Evolutionary conservation across 2,797 vertebrate genomes (phyloP), one percentile per base, ranked within the genome.

Genomic region (Anniella stebbinsi): DNA sequence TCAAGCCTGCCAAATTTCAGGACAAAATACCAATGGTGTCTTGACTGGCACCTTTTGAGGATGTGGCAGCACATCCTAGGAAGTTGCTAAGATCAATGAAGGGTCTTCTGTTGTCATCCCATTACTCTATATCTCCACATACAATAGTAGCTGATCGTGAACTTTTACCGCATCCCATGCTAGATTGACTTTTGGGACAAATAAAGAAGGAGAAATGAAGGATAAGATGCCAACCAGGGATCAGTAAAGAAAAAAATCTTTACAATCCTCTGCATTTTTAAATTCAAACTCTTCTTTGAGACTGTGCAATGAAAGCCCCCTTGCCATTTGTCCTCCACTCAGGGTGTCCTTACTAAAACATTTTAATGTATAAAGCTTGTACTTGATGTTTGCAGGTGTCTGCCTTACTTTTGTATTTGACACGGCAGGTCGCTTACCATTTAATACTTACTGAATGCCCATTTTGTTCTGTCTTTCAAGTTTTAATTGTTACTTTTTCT

Each of bases 151-250:
- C 38, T 86, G 67, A 91, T 90, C 73, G 83, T 23, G 25, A 93
- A 94, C 23, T 85, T 63, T 92, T 88, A 38, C n/a, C 92, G 36
- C 38, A 86, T 75, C 83, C 90, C 17, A 0, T 51, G 6, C 38
- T 21, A 15, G 60, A 93, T 80, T 91, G 84, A 90, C 92, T 93
- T 92, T 89, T 89, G 78, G 87, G 75, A 28, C 89, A 92, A 93
- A 90, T 8, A 18, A 12, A 28, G 41, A 89, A 95, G 89, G 48
- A 85, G 90, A 91, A 51, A 30, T 80, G 25, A 88, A 3, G 28
- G 72, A 88, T 84, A 84, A 54, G 28, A 38, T 70, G 90, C 82
- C 76, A 88, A 10, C 2, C 54, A 91, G 21, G 38, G 30, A 94
- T 92, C 51, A 81, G 8, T 36, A 36, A 23, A 9, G 2, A 88